Percentiles rank a stretch among this genome's conserved stretches.
Evolutionary conservation across 1,140 invertebrate species (phyloP).

Genomic region (Leptopilina clavipes): DNA sequence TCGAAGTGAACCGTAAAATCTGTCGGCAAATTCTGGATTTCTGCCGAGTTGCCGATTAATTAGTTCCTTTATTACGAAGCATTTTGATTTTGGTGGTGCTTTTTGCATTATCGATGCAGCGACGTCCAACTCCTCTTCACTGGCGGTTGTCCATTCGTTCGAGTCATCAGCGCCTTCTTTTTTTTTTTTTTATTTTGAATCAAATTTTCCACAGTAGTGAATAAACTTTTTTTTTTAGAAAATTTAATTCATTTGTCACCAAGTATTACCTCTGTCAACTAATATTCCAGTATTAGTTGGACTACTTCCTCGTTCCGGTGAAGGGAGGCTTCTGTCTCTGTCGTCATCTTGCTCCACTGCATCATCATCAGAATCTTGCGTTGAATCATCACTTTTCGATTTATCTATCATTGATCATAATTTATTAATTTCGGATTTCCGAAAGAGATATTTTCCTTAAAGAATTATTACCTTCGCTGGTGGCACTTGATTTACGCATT

Average conservation of each 20-base stretch:
- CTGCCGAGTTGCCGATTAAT: slow-evolving; percentile 79
- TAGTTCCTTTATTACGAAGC: slow-evolving; percentile 79
- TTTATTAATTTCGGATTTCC: too few relatives aligned
- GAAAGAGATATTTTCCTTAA: too few relatives aligned
- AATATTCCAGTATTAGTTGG: neutral
- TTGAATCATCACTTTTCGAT: slow-evolving; percentile 11
- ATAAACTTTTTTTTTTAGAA: neutral
- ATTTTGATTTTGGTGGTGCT: slow-evolving; percentile 80
- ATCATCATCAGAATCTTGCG: neutral
- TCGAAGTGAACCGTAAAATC: slow-evolving; percentile 88
- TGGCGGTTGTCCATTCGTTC: slow-evolving; percentile 63
- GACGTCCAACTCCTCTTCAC: slow-evolving; percentile 68
- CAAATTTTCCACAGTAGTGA: slow-evolving; percentile 24
- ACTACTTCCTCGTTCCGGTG: neutral
- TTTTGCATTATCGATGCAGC: slow-evolving; percentile 76
- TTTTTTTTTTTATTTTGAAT: neutral
- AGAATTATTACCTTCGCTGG: neutral
- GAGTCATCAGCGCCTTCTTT: slow-evolving; percentile 53
- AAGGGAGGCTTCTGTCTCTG: neutral
- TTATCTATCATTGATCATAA: too few relatives aligned
- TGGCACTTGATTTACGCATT: slow-evolving; percentile 32
- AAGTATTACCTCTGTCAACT: slow-evolving; percentile 30
- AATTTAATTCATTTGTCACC: slow-evolving; percentile 22
- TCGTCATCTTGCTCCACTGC: neutral
- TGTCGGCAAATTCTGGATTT: slow-evolving; percentile 79